Evolutionary conservation across 2,797 vertebrate species (phyloP), one percentile per base, ranked within the genome.

Genomic region (Sternarchorhynchus goeldii): DNA sequence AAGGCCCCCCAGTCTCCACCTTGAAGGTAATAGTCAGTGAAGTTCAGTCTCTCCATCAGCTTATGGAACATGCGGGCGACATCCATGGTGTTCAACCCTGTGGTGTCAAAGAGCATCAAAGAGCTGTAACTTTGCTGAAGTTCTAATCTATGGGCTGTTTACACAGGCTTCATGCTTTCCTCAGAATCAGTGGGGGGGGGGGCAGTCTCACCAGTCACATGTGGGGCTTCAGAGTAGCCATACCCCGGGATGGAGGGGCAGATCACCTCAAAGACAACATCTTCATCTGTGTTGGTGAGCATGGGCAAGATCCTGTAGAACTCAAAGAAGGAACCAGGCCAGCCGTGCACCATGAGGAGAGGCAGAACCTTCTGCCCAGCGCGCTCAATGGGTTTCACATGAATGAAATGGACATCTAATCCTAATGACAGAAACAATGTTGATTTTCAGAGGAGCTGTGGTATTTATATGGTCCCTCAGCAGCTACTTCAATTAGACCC

Each of bases 171-270:
- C 34, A 36, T 4, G 34, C 6, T 36, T 1, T 50, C 14, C 10
- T 50, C 1, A 50, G 45, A 12, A 50, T 50, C 45, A 12, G 14
- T 2, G 12, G 2, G 12, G 45, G 14, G 2, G 0, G 10, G 12
- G 45, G 0, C 0, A 32, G 6, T 0, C 84, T 83, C 84, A 95
- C 96, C 95, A 89, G 92, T 87, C 86, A 94, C 91, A 25, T 90
- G 93, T 2, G 96, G 90, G 0, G 95, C 94, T 71, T 97, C 95
- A 0, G 95, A 97, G 87, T 92, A 97, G 64, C 93, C 94, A 0
- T 96, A 97, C 36, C 96, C 96, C 57, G 96, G 96, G 76, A 97
- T 96, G 56, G 96, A 96, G 3, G 96, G 95, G 76, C 95, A 96
- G 86, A 97, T 92, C 82, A 97, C 88, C 85, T 97, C 95, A 88